A percentile compares a stretch with the other conserved stretches of the same genome.
Evolutionary conservation across 23 tunicate species (phyloP).

Genomic region (Corella eumyota): DNA sequence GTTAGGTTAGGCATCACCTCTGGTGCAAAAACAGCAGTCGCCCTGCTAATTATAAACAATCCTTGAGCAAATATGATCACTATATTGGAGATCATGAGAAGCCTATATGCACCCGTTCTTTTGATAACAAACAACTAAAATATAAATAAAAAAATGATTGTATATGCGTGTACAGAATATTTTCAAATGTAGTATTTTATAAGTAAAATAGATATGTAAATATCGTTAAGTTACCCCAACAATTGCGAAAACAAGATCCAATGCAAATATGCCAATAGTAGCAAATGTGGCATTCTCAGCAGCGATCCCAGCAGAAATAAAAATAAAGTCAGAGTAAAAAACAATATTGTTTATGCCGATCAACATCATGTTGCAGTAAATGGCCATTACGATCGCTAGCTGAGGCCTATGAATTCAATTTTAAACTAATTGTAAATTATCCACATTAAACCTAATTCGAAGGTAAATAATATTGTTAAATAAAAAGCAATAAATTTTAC

Average conservation of each 20-base stretch:
- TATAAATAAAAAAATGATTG: background rate
- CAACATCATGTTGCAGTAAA: constrained; percentile 36
- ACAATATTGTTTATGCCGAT: constrained; percentile 39
- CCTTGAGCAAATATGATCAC: constrained; percentile 7
- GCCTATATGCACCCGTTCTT: constrained; percentile 15
- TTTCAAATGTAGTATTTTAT: too few species aligned
- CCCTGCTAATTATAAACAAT: constrained; percentile 13
- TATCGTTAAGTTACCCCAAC: constrained; percentile 41
- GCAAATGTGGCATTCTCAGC: constrained; percentile 27
- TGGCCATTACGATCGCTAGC: constrained; percentile 17
- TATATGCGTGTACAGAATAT: too few species aligned
- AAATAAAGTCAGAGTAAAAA: constrained; percentile 22
- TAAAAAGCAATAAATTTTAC: too few species aligned
- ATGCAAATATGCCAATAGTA: constrained; percentile 36
- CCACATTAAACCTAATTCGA: too few species aligned
- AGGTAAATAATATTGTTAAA: too few species aligned
- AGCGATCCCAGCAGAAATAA: constrained; percentile 40
- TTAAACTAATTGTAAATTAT: background rate
- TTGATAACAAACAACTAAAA: constrained; percentile 25
- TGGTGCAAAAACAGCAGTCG: constrained; percentile 13
- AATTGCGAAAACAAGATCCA: constrained; percentile 31
- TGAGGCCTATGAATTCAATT: constrained; percentile 20
- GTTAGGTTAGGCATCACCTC: constrained; percentile 28
- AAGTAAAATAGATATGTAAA: too few species aligned
- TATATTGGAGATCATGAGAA: constrained; percentile 4